Conservation (phyloP, 2,797 vertebrate species). For the Botia kubotai region DNA sequence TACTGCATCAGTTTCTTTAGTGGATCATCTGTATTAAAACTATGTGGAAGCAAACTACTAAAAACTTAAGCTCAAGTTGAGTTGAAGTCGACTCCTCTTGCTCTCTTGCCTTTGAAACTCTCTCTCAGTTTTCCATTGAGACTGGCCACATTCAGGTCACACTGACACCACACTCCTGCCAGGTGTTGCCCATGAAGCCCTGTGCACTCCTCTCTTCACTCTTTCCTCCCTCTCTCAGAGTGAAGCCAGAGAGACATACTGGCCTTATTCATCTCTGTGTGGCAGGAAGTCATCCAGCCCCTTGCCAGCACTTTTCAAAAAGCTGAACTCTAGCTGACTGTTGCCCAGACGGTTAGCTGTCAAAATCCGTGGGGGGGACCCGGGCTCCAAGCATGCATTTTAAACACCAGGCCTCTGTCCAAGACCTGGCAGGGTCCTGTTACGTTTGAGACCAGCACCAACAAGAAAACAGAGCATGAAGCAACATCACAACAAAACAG, state of each 20-base stretch:
- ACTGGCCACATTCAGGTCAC: conserved; percentile 56
- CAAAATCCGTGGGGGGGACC: conserved; percentile 42
- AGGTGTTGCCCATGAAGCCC: conserved; percentile 55
- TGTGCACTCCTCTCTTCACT: conserved; percentile 37
- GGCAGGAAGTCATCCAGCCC: conserved; percentile 56
- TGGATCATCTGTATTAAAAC: too few species aligned
- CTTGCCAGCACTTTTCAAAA: conserved; percentile 62
- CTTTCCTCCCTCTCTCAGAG: conserved; percentile 30
- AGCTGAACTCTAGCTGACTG: conserved; percentile 64
- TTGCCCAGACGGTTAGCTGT: conserved; percentile 55
- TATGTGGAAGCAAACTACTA: too few species aligned
- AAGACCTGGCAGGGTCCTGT: conserved; percentile 48
- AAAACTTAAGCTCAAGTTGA: background rate
- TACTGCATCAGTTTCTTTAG: too few species aligned
- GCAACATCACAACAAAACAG: conserved; percentile 64
- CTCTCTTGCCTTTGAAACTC: conserved; percentile 13
- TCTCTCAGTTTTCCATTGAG: conserved; percentile 30
- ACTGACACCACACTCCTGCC: conserved; percentile 46
- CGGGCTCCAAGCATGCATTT: conserved; percentile 56
- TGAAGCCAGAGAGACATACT: conserved; percentile 47
- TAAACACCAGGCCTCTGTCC: conserved; percentile 49
- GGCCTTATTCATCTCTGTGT: conserved; percentile 57
- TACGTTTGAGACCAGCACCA: conserved; percentile 37
- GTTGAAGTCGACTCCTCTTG: too few species aligned
- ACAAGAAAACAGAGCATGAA: conserved; percentile 47